These are phyloP conservation scores for Myoxocephalus aenaeus DNA, from an alignment of 2,797 vertebrate species.

Conservation along the genomic window DNA sequence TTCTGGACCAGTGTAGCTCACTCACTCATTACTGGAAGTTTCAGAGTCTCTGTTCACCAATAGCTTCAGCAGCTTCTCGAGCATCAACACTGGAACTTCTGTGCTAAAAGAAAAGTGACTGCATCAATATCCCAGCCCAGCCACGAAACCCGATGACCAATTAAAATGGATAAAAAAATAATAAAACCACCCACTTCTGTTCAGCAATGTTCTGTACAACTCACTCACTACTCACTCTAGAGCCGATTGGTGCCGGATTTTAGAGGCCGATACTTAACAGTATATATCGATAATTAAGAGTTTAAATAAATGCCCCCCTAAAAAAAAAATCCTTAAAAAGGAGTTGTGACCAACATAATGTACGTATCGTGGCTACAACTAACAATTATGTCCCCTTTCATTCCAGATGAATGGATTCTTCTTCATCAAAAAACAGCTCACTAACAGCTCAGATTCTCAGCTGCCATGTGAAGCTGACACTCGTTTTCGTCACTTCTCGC, in stretches of 20 bases:
- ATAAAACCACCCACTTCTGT: conserved; percentile 32
- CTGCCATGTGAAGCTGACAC: not conserved
- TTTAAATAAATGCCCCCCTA: not conserved
- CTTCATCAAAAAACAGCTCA: not conserved
- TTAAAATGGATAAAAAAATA: conserved; percentile 33
- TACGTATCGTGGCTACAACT: not conserved
- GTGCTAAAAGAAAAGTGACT: conserved; percentile 20
- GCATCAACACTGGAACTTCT: conserved; percentile 28
- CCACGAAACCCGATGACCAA: conserved; percentile 12
- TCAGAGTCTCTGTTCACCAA: conserved; percentile 31
- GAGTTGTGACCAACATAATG: not conserved
- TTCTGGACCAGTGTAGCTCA: conserved; percentile 27
- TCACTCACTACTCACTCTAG: not conserved
- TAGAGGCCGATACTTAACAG: not conserved
- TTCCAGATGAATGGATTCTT: not conserved
- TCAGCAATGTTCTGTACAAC: not conserved
- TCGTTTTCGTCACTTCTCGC: not conserved
- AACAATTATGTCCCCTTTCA: not conserved
- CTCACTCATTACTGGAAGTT: conserved; percentile 31
- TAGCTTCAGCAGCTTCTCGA: conserved; percentile 14
- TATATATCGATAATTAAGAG: not conserved
- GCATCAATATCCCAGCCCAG: conserved; percentile 9
- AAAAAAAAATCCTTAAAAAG: not conserved
- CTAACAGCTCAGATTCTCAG: not conserved
- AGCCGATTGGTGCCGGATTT: not conserved